A percentile compares a stretch with the other conserved stretches of the same genome.
These are phyloP conservation scores for Ditylenchus weischeri DNA, from an alignment of 2,888 invertebrate species.

Conservation along the genomic window DNA sequence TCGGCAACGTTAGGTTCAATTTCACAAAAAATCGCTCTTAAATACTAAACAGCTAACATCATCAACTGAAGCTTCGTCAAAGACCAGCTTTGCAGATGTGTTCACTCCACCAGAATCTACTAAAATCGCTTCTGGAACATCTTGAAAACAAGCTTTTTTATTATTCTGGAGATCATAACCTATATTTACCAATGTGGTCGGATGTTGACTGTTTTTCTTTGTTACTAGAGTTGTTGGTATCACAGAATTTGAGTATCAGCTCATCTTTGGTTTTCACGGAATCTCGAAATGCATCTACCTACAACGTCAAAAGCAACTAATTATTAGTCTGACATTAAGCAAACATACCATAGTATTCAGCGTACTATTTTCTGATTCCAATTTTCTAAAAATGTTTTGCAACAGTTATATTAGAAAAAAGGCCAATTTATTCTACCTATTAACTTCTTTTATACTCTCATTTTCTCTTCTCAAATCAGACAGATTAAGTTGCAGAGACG, in stretches of 20 bases:
- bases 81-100: slow-evolving; percentile 39
- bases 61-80: slow-evolving; percentile 36
- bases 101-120: slow-evolving; percentile 41
- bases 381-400: slow-evolving; percentile 11
- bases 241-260: slow-evolving; percentile 48
- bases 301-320: too few relatives aligned
- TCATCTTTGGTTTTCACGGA: slow-evolving; percentile 54
- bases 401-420: not conserved
- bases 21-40: too few relatives aligned
- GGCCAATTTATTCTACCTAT: slow-evolving; percentile 29
- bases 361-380: slow-evolving; percentile 25
- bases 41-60: slow-evolving; percentile 35
- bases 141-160: slow-evolving; percentile 6
- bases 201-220: not conserved
- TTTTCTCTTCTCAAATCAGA: slow-evolving; percentile 38
- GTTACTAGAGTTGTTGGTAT: slow-evolving; percentile 13
- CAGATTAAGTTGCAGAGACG: slow-evolving; percentile 43
- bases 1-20: too few relatives aligned
- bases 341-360: slow-evolving; percentile 27
- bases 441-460: slow-evolving; percentile 42
- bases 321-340: too few relatives aligned
- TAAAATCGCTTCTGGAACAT: slow-evolving; percentile 51
- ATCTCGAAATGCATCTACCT: slow-evolving; percentile 50
- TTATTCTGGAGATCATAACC: too few relatives aligned
- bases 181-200: not conserved